Base-by-base conservation (phyloP, 92 coral and sea anemone species). In the Phenganax stokvisi region DNA sequence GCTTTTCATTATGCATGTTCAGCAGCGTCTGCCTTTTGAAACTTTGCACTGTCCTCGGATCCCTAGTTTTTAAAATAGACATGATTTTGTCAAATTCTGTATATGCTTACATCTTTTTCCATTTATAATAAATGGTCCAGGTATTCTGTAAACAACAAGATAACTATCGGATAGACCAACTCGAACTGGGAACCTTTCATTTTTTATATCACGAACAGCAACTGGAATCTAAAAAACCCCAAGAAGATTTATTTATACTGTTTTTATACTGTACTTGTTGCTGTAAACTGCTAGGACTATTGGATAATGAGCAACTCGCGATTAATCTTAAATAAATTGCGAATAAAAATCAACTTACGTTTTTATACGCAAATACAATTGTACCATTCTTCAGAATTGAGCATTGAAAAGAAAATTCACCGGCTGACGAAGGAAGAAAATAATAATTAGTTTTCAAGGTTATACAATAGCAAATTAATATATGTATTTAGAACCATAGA, bases 21-120 rank as follows among this genome's bases (percentile, higher is more conserved):
- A 20, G 25, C 25, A 20, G 25, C 25, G 25, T 20, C 25, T 20
- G 25, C 25, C 25, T 20, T 20, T 20, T 20, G 25, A 20, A 20
- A 20, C 25, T 20, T 20, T 20, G 25, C 25, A 20, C 25, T 20
- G 25, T 20, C 25, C 25, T 20, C 25, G 25, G 25, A 20, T 20
- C 25, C 25, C 25, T 20, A 20, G 25, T 20, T 20, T 20, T 20
- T 20, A 20, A 20, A 20, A 20, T 20, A 20, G 25, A 20, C 25
- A 20, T 20, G 25, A 20, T 20, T 20, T 20, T 20, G 25, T 20
- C 25, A 37, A 37, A 37, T 1, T 37, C 47, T 37, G 3, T 20
- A 64, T 64, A 25, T 64, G 57, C 80, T 75, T 75, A 75, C 80
- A 75, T 4, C 4, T n/a, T 56, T 8, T 75, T 75, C 80, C 80